Conservation (phyloP, 2,113 vertebrate species). For the Esox niger region DNA sequence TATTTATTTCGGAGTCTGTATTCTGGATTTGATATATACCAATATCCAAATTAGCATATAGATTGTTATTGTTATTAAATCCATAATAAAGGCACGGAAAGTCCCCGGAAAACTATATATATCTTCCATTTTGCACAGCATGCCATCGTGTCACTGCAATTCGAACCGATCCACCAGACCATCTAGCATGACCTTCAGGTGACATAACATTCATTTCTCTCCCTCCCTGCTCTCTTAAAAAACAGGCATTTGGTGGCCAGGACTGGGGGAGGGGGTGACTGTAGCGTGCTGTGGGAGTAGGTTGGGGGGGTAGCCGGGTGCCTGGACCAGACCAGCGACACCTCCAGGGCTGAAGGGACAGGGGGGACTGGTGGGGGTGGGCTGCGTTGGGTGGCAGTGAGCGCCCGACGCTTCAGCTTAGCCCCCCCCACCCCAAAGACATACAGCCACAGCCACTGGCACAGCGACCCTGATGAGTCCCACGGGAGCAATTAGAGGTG, state of each 20-base stretch:
- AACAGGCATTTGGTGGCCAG: slow-evolving; percentile 22
- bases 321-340: slow-evolving; percentile 25
- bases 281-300: background rate
- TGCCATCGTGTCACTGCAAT: slow-evolving; percentile 8
- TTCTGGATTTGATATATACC: too few relatives aligned
- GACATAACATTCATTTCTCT: background rate
- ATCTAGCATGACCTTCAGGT: slow-evolving; percentile 42
- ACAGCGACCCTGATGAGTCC: slow-evolving; percentile 60
- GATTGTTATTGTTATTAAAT: too few relatives aligned
- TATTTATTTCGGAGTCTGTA: too few relatives aligned
- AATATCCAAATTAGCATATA: background rate
- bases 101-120: too few relatives aligned
- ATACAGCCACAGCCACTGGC: background rate
- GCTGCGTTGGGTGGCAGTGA: slow-evolving; percentile 11
- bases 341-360: slow-evolving; percentile 29
- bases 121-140: slow-evolving; percentile 30
- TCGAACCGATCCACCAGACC: too few relatives aligned
- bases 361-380: background rate
- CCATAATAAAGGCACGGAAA: too few relatives aligned
- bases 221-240: slow-evolving; percentile 10
- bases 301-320: slow-evolving; percentile 21
- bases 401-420: slow-evolving; percentile 27
- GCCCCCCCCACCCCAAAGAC: too few relatives aligned
- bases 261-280: background rate
- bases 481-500: slow-evolving; percentile 74